Evolutionary conservation across 2,113 vertebrate species (phyloP), one percentile per base, ranked within the genome.

Genomic region (Hymenochirus boettgeri): DNA sequence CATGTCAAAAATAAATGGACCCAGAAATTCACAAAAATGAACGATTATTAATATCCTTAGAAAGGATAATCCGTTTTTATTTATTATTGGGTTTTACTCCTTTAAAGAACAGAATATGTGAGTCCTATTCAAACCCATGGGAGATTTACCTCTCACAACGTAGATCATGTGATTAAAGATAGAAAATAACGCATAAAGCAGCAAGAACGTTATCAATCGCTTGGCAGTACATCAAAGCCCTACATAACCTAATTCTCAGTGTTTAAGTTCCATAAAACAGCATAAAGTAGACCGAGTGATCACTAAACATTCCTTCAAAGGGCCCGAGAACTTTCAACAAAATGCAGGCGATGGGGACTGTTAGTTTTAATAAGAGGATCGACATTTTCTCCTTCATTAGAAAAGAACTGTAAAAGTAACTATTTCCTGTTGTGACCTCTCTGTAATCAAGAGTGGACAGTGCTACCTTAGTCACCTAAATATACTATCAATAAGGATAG

Each of bases 281-380:
- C 10, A 61, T 61, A 57, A 79, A 75, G 72, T 57, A 73, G 62
- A 71, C 70, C 52, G 42, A n/a, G 62, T 71, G 7, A 72, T 71
- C 6, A 19, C 21, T 1, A 0, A 70, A 56, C 67, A 22, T 5
- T 22, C 27, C 33, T 23, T 65, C 71, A 2, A 10, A 29, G 50
- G 1, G 51, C 46, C 50, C 19, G 12, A 5, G 24, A 21, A 46
- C 55, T 59, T 52, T 51, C 47, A 10, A 39, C 37, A 12, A 13
- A 15, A 13, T 4, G 17, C 10, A 39, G 12, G 12, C 37, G 15
- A 12, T 15, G 10, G 2, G 1, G 11, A 18, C 13, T 42, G 35
- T 42, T 27, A 35, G 51, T 33, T 11, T 29, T 52, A 56, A 52
- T 10, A 67, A 67, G 47, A 25, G 25, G 22, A 11, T 7, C 10